These are phyloP conservation scores for Puffinus mauretanicus DNA, from an alignment of 2,113 vertebrate species.

Conservation along the genomic window DNA sequence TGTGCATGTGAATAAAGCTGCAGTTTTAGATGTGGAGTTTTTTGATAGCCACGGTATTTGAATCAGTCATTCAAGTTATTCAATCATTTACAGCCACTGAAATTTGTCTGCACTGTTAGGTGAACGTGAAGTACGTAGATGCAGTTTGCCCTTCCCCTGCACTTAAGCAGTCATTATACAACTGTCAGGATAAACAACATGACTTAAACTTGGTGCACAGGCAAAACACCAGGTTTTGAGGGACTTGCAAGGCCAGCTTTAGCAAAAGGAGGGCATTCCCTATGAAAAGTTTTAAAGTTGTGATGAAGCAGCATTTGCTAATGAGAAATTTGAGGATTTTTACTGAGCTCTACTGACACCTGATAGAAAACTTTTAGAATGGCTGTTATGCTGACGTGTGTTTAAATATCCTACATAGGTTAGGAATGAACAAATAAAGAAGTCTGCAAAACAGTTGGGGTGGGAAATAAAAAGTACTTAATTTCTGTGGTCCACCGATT, in stretches of 20 bases:
- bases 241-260: background rate
- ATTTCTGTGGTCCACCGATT: background rate
- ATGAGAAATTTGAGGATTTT: background rate
- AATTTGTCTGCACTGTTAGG: background rate
- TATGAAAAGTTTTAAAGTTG: background rate
- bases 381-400: background rate
- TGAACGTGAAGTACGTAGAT: background rate
- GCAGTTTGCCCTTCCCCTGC: background rate
- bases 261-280: background rate
- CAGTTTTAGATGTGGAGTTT: background rate
- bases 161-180: background rate
- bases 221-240: background rate
- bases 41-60: background rate
- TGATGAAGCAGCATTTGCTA: background rate
- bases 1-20: background rate
- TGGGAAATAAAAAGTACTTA: background rate
- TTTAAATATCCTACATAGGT: background rate
- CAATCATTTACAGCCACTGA: background rate
- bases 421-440: background rate
- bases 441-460: accelerated
- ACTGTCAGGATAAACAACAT: background rate
- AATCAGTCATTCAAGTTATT: background rate
- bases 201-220: background rate
- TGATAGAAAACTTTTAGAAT: background rate
- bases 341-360: background rate